Base-by-base conservation (phyloP, 2,888 invertebrate genomes). In the Pyrrhosoma nymphula region DNA sequence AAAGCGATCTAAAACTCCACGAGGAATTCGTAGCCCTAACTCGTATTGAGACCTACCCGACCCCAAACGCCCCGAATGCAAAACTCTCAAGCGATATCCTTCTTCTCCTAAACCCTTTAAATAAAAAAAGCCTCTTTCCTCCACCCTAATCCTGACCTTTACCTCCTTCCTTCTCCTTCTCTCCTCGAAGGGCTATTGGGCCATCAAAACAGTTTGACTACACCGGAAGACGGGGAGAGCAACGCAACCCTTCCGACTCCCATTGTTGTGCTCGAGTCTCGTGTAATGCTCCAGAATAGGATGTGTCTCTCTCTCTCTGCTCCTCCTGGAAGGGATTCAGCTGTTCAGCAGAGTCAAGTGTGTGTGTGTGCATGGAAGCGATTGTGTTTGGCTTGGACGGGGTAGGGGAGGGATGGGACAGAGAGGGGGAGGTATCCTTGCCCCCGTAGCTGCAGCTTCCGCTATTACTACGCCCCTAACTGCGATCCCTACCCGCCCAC, bases 181-280 rank as follows among this genome's bases (percentile, higher is more conserved):
- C 47, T 47, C n/a, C 8, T 23, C 8, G 39, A 39, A 18, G 88
- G 88, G 88, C 47, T 39, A 39, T 47, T 47, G 88, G 35, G 39
- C 88, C 88, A 88, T 88, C 88, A 88, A 88, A 88, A 88, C 88
- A 88, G 35, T 88, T 88, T 23, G 88, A 26, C 88, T 47, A 69
- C 39, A 88, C 88, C 39, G 88, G 88, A 88, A 88, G 35, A 18
- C 35, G 47, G 47, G 35, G 26, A n/a, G 88, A 39, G 88, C 14
- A 0, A 20, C 39, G 88, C 39, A 39, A 63, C 35, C 91, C 39
- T 56, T 91, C 91, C n/a, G 8, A 63, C n/a, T 47, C 47, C 91
- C 91, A 91, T 91, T 91, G 60, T 91, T 91, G 91, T 91, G 91
- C 91, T 91, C 56, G 35, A 91, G 91, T 35, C 91, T 39, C 91